Conservation (phyloP, 2,113 vertebrate genomes). For the Myrmecobius fasciatus region DNA sequence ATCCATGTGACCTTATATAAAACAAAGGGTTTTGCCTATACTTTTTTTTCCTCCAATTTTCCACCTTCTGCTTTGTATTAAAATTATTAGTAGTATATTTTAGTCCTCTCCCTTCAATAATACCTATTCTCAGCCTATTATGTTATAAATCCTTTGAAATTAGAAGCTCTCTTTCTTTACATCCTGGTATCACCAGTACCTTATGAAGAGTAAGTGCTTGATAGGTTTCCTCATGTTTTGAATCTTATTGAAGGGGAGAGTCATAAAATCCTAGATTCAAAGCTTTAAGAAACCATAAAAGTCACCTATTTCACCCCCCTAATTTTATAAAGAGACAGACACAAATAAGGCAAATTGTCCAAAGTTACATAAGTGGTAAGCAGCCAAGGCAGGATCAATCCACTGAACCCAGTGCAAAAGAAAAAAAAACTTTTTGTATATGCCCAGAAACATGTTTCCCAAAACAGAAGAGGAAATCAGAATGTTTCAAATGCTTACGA, state of each 20-base stretch:
- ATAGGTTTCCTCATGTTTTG: background rate
- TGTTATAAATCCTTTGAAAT: background rate
- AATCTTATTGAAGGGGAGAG: background rate
- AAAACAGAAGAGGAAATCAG: conserved; percentile 40
- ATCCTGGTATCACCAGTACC: background rate
- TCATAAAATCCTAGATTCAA: background rate
- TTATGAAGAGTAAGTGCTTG: background rate
- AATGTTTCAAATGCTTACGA: conserved; percentile 66
- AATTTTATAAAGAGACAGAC: background rate
- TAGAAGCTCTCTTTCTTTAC: background rate
- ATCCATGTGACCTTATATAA: conserved; percentile 75
- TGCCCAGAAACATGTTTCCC: conserved; percentile 58
- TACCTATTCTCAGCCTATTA: background rate
- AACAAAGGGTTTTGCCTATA: conserved; percentile 54
- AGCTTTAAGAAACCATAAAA: background rate
- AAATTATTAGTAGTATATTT: background rate
- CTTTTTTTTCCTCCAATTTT: background rate
- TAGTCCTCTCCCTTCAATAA: background rate
- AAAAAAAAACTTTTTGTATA: conserved; percentile 37
- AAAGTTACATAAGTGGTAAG: background rate
- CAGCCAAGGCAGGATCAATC: background rate
- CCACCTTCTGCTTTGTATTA: background rate
- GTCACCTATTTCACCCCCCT: background rate
- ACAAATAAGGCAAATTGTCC: background rate
- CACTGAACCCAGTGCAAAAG: background rate